These are phyloP conservation scores for Anhinga rufa DNA, from an alignment of 2,113 vertebrate species.

Conservation along the genomic window DNA sequence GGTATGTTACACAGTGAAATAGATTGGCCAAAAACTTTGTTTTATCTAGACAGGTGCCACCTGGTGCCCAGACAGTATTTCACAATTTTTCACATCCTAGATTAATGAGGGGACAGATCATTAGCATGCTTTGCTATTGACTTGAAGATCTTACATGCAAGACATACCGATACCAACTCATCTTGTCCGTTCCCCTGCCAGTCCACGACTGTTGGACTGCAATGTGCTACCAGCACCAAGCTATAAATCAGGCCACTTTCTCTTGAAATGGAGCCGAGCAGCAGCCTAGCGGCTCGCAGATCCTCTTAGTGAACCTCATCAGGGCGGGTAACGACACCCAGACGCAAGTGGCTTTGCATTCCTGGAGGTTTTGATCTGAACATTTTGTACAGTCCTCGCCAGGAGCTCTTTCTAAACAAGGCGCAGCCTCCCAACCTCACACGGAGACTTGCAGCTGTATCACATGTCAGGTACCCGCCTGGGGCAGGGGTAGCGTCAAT, in stretches of 20 bases:
- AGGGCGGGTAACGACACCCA: not conserved
- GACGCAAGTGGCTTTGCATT: not conserved
- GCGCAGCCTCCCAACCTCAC: not conserved
- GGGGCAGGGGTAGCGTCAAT: fast-evolving
- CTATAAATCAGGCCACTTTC: slow-evolving; percentile 16
- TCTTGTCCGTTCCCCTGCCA: not conserved
- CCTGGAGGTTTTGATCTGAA: not conserved
- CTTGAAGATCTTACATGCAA: not conserved
- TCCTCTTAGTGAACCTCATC: not conserved
- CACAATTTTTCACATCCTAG: not conserved
- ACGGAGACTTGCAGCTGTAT: not conserved
- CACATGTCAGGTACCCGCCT: fast-evolving
- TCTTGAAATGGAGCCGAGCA: not conserved
- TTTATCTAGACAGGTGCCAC: not conserved
- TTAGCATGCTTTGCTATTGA: not conserved
- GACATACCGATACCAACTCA: not conserved
- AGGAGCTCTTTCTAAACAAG: not conserved
- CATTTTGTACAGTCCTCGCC: not conserved
- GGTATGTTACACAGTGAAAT: not conserved
- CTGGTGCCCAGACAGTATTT: not conserved
- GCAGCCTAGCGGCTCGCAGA: not conserved
- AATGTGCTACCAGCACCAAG: not conserved
- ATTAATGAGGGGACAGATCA: not conserved
- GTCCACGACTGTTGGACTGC: not conserved
- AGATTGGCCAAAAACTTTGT: not conserved